These are phyloP conservation scores for Xiphias gladius DNA, from an alignment of 2,113 vertebrate species.

Conservation along the genomic window DNA sequence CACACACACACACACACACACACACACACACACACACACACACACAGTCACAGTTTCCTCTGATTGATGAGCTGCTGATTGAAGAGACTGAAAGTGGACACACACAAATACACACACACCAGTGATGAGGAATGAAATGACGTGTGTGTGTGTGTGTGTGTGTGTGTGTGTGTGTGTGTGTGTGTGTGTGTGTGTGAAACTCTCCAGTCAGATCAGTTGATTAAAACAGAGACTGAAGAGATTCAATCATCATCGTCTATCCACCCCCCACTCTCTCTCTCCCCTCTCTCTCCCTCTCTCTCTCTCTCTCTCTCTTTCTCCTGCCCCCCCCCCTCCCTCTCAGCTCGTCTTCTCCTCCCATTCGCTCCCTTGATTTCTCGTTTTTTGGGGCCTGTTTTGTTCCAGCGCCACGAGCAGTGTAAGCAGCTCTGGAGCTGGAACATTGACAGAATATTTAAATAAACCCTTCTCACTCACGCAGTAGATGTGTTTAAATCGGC, in stretches of 20 bases:
- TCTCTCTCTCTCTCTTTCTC: background rate
- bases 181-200: background rate
- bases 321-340: background rate
- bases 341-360: background rate
- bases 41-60: background rate
- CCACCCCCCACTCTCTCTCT: background rate
- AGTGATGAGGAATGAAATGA: background rate
- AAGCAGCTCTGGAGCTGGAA: no score
- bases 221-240: background rate
- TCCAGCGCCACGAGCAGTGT: no score
- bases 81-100: slow-evolving; percentile 35
- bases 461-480: no score
- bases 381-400: no score
- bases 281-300: no score
- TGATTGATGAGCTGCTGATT: slow-evolving; percentile 27
- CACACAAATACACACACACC: background rate
- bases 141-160: background rate
- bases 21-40: slow-evolving; percentile 1
- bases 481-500: no score
- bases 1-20: no score
- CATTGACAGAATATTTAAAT: no score
- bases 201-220: slow-evolving; percentile 16
- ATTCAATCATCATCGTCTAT: background rate
- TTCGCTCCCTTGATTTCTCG: no score
- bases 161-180: slow-evolving; percentile 18